Conservation (phyloP, 1,140 invertebrate species). For the Aleiodes sp. region DNA sequence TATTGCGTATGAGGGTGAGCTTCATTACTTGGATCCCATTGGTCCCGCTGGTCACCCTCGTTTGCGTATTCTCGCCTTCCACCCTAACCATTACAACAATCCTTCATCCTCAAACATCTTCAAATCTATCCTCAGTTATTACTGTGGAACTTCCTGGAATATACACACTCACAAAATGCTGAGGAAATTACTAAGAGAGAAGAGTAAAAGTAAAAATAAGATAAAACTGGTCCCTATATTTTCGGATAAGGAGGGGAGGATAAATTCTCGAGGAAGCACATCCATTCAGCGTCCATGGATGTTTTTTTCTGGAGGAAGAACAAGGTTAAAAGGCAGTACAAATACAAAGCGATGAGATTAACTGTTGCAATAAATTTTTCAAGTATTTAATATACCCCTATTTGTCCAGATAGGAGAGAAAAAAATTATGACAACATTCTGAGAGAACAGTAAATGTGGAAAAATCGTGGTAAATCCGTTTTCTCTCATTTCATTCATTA, state of each 20-base stretch:
- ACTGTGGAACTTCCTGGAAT: background rate
- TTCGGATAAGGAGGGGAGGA: no score
- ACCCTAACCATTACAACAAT: no score
- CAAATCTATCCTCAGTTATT: background rate
- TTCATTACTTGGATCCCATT: no score
- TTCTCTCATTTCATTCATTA: background rate
- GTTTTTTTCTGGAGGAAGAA: background rate
- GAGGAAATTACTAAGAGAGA: background rate
- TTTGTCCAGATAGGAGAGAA: slow-evolving; percentile 1
- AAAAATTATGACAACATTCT: background rate
- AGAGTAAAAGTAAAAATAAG: background rate
- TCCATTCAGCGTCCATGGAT: background rate
- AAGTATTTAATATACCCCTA: background rate
- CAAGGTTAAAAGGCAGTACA: background rate
- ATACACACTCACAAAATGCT: background rate
- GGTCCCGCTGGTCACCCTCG: no score
- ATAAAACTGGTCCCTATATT: no score
- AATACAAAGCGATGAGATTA: background rate
- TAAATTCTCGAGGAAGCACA: no score
- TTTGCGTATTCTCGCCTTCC: no score
- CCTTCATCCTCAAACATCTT: no score
- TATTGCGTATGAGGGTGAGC: background rate
- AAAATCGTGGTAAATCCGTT: background rate
- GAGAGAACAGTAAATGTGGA: background rate
- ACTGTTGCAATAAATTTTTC: background rate